phyloP scores from a whole-genome alignment of 2,888 invertebrate species.

The Agrotis puta region DNA sequence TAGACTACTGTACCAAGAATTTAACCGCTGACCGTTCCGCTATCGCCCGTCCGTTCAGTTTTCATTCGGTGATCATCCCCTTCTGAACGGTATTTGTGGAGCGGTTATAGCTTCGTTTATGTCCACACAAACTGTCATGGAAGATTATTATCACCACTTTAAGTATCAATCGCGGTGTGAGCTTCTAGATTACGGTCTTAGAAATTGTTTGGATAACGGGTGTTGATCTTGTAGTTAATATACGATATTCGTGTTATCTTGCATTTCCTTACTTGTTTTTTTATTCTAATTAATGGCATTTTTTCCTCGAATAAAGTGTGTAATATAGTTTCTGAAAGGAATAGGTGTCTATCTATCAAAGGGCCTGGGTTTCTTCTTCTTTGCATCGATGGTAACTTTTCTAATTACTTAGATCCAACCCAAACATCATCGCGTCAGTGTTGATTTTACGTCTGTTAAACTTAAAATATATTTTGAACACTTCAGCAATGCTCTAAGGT shows the following conservation, averaged over 20 bases:
- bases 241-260: background rate
- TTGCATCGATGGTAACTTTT: background rate
- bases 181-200: constrained; percentile 58
- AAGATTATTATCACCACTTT: constrained; percentile 66
- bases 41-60: constrained; percentile 27
- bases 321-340: too few species aligned
- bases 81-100: constrained; percentile 59
- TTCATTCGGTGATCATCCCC: constrained; percentile 51
- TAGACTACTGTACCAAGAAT: constrained; percentile 1
- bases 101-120: constrained; percentile 66
- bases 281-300: too few species aligned
- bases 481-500: background rate
- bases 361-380: background rate
- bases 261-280: background rate
- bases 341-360: too few species aligned
- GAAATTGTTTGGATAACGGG: constrained; percentile 28
- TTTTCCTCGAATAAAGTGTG: too few species aligned
- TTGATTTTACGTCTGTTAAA: too few species aligned
- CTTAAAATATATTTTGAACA: background rate
- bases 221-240: constrained; percentile 1
- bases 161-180: constrained; percentile 64
- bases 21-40: constrained; percentile 11
- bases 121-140: constrained; percentile 65
- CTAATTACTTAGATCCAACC: background rate
- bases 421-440: too few species aligned